Conservation (phyloP, 1,140 invertebrate genomes). For the Plutomurus gul region DNA sequence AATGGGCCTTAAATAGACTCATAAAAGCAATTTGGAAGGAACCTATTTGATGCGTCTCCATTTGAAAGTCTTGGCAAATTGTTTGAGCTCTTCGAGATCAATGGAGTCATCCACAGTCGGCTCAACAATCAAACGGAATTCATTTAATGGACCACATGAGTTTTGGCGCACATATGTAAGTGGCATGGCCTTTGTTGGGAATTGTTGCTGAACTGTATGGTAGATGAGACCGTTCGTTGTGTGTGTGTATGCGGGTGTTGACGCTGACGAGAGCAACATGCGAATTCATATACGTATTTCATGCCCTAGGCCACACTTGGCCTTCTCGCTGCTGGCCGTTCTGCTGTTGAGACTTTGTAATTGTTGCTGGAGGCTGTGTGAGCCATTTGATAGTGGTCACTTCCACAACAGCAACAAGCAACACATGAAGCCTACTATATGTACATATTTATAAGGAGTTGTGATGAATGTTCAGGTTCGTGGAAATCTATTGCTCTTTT, state of each 20-base stretch:
- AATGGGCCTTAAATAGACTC: too few species aligned
- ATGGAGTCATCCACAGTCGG: slow-evolving; percentile 87
- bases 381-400: slow-evolving; percentile 74
- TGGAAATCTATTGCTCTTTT: too few species aligned
- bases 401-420: slow-evolving; percentile 67
- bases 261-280: slow-evolving; percentile 57
- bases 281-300: slow-evolving; percentile 54
- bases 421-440: too few species aligned
- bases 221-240: too few species aligned
- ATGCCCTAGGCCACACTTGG: slow-evolving; percentile 71
- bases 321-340: slow-evolving; percentile 57
- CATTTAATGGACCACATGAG: slow-evolving; percentile 59
- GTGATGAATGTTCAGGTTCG: too few species aligned
- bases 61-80: slow-evolving; percentile 96
- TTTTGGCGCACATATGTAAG: slow-evolving; percentile 44
- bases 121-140: slow-evolving; percentile 64
- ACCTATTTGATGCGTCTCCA: slow-evolving; percentile 93
- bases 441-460: too few species aligned
- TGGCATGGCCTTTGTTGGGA: slow-evolving; percentile 33
- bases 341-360: slow-evolving; percentile 77
- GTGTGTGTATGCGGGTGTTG: slow-evolving; percentile 58
- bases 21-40: too few species aligned
- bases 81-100: slow-evolving; percentile 92
- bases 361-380: slow-evolving; percentile 78
- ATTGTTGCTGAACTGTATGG: slow-evolving; percentile 34